Evolutionary conservation across 1,140 invertebrate species (phyloP), one percentile per base, ranked within the genome.

Genomic region (Antheraea mylitta): DNA sequence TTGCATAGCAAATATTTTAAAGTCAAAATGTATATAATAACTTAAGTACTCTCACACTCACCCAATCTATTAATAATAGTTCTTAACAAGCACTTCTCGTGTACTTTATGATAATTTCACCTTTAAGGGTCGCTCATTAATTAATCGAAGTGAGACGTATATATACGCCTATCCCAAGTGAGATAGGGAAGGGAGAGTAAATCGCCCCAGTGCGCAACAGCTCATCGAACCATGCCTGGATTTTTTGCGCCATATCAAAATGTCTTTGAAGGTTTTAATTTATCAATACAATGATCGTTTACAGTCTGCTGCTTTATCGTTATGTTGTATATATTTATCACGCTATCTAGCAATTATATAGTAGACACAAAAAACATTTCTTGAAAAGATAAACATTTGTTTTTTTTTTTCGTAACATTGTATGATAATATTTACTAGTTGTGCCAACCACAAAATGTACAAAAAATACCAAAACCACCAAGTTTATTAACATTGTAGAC

Each of bases 11-110:
- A 53, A 10, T 53, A 16, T 53, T n/a, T n/a, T 16, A 53, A 53
- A 53, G 45, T 53, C 45, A 53, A 53, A 13, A 10, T 1, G 45
- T 53, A n/a, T 42, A 42, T 53, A 53, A 53, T 53, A n/a, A 53
- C 45, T 53, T 13, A 53, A 53, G 76, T 71, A 66, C 79, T 83
- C 70, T 74, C 64, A 79, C 77, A 82, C 77, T 83, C 79, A 73
- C 65, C 71, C 65, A 59, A 68, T 70, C 83, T 77, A 85, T 84
- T 90, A 83, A 91, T 86, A 89, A 91, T 82, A 80, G 86, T 87
- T 87, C 86, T 89, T 81, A 88, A 87, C 81, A 86, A 87, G 80
- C 81, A 83, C 89, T 90, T 87, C 82, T 83, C 82, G 84, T 81
- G 79, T 78, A 81, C 84, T 82, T 77, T 59, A 83, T 82, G 79